phyloP scores from a whole-genome alignment of 2,113 vertebrate genomes.

The Spermophilus dauricus region DNA sequence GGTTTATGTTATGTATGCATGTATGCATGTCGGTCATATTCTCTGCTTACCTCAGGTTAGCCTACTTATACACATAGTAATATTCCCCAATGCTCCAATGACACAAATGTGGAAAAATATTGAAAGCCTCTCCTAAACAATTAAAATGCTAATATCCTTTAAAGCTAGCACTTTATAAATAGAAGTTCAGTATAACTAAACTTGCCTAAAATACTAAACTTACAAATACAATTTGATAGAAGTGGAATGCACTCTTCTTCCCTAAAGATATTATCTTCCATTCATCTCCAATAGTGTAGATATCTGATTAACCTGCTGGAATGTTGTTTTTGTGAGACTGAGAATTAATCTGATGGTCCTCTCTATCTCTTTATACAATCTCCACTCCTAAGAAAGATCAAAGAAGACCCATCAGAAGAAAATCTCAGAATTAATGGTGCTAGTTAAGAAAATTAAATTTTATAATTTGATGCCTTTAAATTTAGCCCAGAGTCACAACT shows the following conservation, averaged over 20 bases:
- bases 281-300: background rate
- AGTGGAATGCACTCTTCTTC: background rate
- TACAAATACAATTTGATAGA: background rate
- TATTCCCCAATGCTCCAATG: background rate
- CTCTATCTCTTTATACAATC: background rate
- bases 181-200: background rate
- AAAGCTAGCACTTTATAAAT: background rate
- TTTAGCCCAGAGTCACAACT: background rate
- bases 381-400: conserved; percentile 1
- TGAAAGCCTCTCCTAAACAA: background rate
- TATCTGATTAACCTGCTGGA: background rate
- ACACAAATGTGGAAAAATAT: background rate
- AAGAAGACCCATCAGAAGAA: background rate
- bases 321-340: background rate
- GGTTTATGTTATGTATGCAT: background rate
- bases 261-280: background rate
- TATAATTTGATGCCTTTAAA: background rate
- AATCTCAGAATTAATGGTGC: background rate
- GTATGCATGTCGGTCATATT: background rate
- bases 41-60: background rate
- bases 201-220: background rate
- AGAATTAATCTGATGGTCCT: background rate
- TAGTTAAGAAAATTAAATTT: background rate
- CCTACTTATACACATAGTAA: background rate
- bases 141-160: background rate